Base-by-base conservation (phyloP, 1,140 invertebrate genomes). In the Aleiodes sp. region DNA sequence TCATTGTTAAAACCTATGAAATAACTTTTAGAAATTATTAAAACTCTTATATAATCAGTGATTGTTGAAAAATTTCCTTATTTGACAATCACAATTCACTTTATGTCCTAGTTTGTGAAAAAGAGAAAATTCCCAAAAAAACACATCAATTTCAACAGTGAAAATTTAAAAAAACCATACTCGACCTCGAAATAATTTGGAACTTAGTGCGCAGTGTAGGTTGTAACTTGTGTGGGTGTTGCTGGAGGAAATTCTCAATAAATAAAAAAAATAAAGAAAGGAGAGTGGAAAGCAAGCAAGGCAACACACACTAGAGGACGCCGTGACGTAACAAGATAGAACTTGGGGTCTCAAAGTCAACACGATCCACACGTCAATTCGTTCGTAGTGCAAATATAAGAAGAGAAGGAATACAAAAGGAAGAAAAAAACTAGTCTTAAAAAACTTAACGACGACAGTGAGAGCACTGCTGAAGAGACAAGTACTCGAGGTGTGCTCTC, bases 381-480 rank as follows among this genome's bases (percentile, higher is more conserved):
- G 67, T 78, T 76, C 61, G 64, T n/a, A 66, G 46, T 67, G 75
- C 69, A 80, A 80, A 80, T 75, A 74, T 65, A 68, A 16, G 8
- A 16, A 60, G 14, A 16, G 8, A 16, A 60, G 14, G 16, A 60
- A 29, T 19, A 2, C 21, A 16, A 37, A 24, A 10, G 19, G 52
- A 16, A 29, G 24, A 29, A 70, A 39, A 70, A 33, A 35, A 46
- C 26, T 39, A 65, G 41, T 8, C 14, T 12, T 19, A 21, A 66
- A 57, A 66, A 66, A 14, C 31, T 31, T 66, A 57, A 66, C 63
- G 63, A 57, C 33, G 29, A n/a, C 46, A 37, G 52, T 26, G 26
- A 57, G 64, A 46, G 56, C 65, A 41, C 43, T 24, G 28, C 56
- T 68, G 26, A 64, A 71, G 70, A 74, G 71, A 67, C 70, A 16